Base-by-base conservation (phyloP, 2,888 invertebrate species). In the Eristalis tenax region DNA sequence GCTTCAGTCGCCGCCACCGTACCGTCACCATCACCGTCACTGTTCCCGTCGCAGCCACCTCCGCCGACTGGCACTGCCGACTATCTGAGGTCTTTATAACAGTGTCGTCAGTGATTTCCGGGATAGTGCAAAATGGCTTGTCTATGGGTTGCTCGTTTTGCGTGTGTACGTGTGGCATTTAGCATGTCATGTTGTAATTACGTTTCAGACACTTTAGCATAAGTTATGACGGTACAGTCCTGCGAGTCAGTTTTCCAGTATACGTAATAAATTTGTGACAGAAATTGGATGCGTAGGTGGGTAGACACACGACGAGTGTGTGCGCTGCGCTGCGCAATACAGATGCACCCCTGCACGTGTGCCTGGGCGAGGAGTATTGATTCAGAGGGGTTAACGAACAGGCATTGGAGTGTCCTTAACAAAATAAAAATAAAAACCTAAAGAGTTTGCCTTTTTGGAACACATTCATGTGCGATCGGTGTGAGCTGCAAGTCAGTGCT, bases 161-260 rank as follows among this genome's bases (percentile, higher is more conserved):
- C 79, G 74, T 71, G 70, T 76, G 64, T 83, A 83, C 80, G 83
- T 76, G 64, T 69, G 76, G 80, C 78, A 80, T 87, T 87, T 87
- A 87, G 83, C 83, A 83, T 83, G 87, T 83, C 83, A 83, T 83
- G 83, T 83, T 80, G 79, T 76, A 83, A 83, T 87, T 87, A 87
- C 87, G 56, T 87, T 80, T 87, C 22, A 79, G 83, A 83, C 87
- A 87, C 87, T 87, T 80, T 56, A 80, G 76, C 83, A 87, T 80
- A 87, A 87, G 75, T 87, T 80, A 87, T 83, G 76, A 69, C 68
- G 59, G 83, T 23, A 66, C 57, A 56, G 65, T 40, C 59, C 64
- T 69, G 64, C 65, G 80, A 76, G 75, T 79, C 71, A 73, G 83
- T 68, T 80, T 38, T 73, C 50, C 50, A 59, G 79, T 73, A 71